These are phyloP conservation scores for Eulemur rufifrons DNA, from an alignment of 2,113 vertebrate genomes.

Conservation along the genomic window DNA sequence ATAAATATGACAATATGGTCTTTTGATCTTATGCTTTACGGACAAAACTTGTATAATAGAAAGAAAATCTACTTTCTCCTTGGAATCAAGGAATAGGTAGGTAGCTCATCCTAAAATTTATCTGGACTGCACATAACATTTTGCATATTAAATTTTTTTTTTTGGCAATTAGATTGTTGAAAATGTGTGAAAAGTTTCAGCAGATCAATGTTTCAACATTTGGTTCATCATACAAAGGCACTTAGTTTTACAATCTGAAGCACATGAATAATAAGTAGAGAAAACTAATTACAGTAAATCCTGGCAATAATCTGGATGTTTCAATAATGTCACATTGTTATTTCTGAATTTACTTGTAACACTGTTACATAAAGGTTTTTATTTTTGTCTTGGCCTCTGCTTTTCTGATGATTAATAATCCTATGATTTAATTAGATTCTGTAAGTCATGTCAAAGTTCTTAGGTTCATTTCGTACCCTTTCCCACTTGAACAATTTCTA, in stretches of 20 bases:
- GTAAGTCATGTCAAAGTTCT: not conserved
- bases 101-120: not conserved
- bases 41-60: not conserved
- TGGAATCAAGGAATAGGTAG: not conserved
- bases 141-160: not conserved
- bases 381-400: constrained; percentile 26
- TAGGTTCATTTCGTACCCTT: not conserved
- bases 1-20: not conserved
- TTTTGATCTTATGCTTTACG: not conserved
- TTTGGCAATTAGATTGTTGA: not conserved
- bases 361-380: constrained; percentile 66
- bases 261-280: constrained; percentile 59
- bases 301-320: constrained; percentile 51
- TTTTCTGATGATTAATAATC: constrained; percentile 13
- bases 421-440: not conserved
- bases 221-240: constrained; percentile 3
- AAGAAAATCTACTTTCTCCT: not conserved
- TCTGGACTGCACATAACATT: not conserved
- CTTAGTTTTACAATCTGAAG: constrained; percentile 60
- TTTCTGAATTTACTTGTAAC: constrained; percentile 51
- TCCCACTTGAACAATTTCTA: not conserved
- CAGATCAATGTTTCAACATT: not conserved
- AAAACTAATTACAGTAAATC: constrained; percentile 60
- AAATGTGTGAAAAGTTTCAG: not conserved
- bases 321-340: constrained; percentile 60